Evolutionary conservation across 2,888 invertebrate genomes (phyloP).

Genomic region (Tachina fera): DNA sequence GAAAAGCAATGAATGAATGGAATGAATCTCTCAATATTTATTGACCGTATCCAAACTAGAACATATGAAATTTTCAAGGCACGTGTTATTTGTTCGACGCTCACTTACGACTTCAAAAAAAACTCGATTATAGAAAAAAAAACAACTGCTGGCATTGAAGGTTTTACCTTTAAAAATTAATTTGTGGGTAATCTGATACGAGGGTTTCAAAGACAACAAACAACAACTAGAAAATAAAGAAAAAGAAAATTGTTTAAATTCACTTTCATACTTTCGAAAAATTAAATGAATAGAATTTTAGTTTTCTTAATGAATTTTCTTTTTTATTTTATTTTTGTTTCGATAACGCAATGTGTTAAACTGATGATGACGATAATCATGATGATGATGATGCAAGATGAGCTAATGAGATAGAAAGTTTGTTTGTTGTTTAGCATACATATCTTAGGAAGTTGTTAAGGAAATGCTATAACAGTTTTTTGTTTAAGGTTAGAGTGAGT

Average conservation of each 20-base stretch:
- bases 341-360: constrained; percentile 64
- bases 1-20: constrained; percentile 5
- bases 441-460: neutral
- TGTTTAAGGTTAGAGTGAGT: neutral
- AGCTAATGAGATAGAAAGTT: constrained; percentile 21
- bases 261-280: constrained; percentile 38
- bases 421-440: neutral
- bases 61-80: constrained; percentile 63
- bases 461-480: constrained; percentile 17
- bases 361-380: constrained; percentile 14
- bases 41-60: constrained; percentile 56
- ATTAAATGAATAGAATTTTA: constrained; percentile 33
- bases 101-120: constrained; percentile 47
- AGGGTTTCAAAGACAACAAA: constrained; percentile 41
- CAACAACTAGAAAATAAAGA: constrained; percentile 1
- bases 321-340: constrained; percentile 5
- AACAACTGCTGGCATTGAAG: constrained; percentile 54
- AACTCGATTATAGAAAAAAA: constrained; percentile 20
- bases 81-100: constrained; percentile 62
- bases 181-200: constrained; percentile 62
- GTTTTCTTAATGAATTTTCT: constrained; percentile 43
- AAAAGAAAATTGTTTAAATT: constrained; percentile 38
- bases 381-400: neutral
- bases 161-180: constrained; percentile 65
- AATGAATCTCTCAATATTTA: constrained; percentile 43